These are phyloP conservation scores for Bombyx huttoni DNA, from an alignment of 2,888 invertebrate species.

Conservation along the genomic window DNA sequence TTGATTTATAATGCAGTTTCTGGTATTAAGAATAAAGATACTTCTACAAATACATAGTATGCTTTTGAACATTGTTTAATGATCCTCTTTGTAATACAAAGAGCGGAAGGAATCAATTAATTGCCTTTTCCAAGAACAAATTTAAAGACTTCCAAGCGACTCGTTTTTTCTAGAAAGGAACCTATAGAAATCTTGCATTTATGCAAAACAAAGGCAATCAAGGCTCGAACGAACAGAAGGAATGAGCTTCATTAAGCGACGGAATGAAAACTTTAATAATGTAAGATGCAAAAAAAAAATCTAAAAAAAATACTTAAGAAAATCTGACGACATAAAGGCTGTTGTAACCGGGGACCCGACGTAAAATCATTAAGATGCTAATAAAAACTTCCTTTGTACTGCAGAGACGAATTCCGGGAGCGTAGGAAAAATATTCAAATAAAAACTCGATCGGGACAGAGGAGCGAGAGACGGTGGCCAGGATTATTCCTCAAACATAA, in stretches of 20 bases:
- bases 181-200: constrained; percentile 71
- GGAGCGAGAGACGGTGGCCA: constrained; percentile 62
- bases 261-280: constrained; percentile 73
- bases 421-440: constrained; percentile 67
- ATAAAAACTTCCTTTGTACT: constrained; percentile 73
- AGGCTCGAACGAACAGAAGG: constrained; percentile 69
- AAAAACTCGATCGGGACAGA: constrained; percentile 69
- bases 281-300: constrained; percentile 71
- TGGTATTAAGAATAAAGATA: not conserved
- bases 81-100: constrained; percentile 1
- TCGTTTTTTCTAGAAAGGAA: constrained; percentile 57
- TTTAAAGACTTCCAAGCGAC: constrained; percentile 54
- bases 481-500: constrained; percentile 75
- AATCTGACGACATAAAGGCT: constrained; percentile 74
- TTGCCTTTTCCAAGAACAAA: constrained; percentile 50
- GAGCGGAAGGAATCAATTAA: constrained; percentile 39
- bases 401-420: constrained; percentile 59
- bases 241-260: constrained; percentile 72
- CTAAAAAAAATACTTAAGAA: constrained; percentile 72
- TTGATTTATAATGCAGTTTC: too few relatives aligned
- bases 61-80: not conserved
- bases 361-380: constrained; percentile 75
- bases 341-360: constrained; percentile 71
- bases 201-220: constrained; percentile 73
- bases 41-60: not conserved